phyloP scores from a whole-genome alignment of 2,888 invertebrate genomes.

The Phrixothrix hirtus region DNA sequence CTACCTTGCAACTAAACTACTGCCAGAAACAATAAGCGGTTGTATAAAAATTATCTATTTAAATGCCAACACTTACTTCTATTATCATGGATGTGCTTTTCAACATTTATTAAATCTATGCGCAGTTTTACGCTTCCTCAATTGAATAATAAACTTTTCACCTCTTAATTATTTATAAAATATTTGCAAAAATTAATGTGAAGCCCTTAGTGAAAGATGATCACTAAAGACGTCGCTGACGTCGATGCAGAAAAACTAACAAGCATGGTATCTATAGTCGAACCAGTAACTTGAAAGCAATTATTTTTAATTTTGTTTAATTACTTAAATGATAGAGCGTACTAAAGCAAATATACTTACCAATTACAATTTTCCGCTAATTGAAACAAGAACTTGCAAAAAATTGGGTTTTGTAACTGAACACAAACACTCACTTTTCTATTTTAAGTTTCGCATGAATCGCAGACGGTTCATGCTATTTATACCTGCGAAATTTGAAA shows the following conservation, averaged over 20 bases:
- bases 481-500: conserved; percentile 6
- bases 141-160: conserved; percentile 2
- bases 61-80: conserved; percentile 25
- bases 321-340: conserved; percentile 11
- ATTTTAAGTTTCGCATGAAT: conserved; percentile 25
- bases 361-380: conserved; percentile 26
- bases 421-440: conserved; percentile 19
- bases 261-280: background rate
- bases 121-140: conserved; percentile 5
- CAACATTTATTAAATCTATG: conserved; percentile 13
- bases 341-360: conserved; percentile 22
- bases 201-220: too few species aligned
- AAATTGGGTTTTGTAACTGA: conserved; percentile 12
- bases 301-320: conserved; percentile 18
- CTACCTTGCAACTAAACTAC: conserved; percentile 36
- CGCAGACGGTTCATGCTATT: conserved; percentile 8
- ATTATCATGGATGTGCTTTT: conserved; percentile 11
- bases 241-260: background rate
- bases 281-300: conserved; percentile 1
- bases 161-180: too few species aligned
- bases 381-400: conserved; percentile 8
- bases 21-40: conserved; percentile 36
- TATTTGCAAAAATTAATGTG: too few species aligned
- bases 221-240: background rate
- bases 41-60: conserved; percentile 34